A percentile compares a stretch with the other conserved stretches of the same genome.
Conservation (phyloP, 2,888 invertebrate species). For the Drosophila nigricruria region DNA sequence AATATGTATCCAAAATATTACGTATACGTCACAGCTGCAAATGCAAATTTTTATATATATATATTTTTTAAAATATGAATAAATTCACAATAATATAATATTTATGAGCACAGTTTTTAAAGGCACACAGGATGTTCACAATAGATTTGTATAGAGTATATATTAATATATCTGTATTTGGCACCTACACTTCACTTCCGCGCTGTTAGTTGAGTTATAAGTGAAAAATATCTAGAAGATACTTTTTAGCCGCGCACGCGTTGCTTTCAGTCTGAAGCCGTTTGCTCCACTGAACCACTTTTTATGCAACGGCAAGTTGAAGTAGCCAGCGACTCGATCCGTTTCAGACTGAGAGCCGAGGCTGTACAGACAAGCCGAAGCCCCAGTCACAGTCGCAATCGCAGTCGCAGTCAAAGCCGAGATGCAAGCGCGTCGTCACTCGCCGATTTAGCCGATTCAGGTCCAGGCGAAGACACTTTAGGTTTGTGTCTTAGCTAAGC, state of each 20-base stretch:
- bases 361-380: conserved; percentile 21
- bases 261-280: conserved; percentile 74
- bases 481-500: conserved; percentile 54
- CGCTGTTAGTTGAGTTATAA: conserved; percentile 25
- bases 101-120: conserved; percentile 8
- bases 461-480: conserved; percentile 30
- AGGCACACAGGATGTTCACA: conserved; percentile 20
- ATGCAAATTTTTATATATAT: conserved; percentile 40
- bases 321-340: conserved; percentile 60
- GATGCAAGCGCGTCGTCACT: conserved; percentile 14
- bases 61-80: conserved; percentile 32
- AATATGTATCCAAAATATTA: conserved; percentile 49
- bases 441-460: conserved; percentile 33
- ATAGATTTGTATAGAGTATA: conserved; percentile 4
- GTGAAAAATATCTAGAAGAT: conserved; percentile 23
- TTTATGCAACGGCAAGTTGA: conserved; percentile 81
- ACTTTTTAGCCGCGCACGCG: conserved; percentile 50
- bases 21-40: conserved; percentile 57
- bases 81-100: conserved; percentile 15
- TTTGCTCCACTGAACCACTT: conserved; percentile 83
- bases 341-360: conserved; percentile 42
- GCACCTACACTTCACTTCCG: conserved; percentile 75
- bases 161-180: not conserved
- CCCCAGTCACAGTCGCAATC: conserved; percentile 16
- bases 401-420: conserved; percentile 12